Percentiles rank a stretch among this genome's conserved stretches.
phyloP scores from a whole-genome alignment of 2,888 invertebrate genomes.

The Xestia c-nigrum region DNA sequence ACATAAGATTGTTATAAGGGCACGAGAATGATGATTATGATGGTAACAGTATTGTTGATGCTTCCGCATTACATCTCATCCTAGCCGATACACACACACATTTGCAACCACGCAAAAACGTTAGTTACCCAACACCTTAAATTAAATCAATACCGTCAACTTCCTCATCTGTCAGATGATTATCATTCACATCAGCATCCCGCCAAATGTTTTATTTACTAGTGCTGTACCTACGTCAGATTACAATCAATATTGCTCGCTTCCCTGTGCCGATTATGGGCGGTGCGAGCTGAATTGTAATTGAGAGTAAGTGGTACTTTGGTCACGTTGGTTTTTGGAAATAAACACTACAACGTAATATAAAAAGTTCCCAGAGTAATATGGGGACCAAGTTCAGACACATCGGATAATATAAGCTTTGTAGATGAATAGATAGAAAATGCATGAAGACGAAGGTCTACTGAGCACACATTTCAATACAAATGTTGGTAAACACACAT shows the following conservation, averaged over 20 bases:
- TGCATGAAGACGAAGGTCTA: not conserved
- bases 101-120: conserved; percentile 13
- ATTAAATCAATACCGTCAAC: conserved; percentile 47
- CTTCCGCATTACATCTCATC: not conserved
- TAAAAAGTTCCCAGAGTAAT: not conserved
- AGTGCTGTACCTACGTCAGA: conserved; percentile 44
- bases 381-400: not conserved
- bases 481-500: not conserved
- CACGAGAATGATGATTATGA: no score
- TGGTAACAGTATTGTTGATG: not conserved
- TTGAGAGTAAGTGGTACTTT: conserved; percentile 15
- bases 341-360: not conserved
- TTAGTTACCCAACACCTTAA: conserved; percentile 7
- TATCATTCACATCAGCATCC: conserved; percentile 54
- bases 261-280: conserved; percentile 58
- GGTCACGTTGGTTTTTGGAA: conserved; percentile 10
- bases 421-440: not conserved
- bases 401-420: not conserved
- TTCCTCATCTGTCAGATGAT: conserved; percentile 59
- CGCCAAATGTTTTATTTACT: conserved; percentile 60
- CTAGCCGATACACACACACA: not conserved
- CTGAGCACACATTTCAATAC: not conserved
- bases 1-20: no score
- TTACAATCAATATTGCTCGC: conserved; percentile 48
- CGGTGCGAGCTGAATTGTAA: conserved; percentile 45